Evolutionary conservation across 2,797 vertebrate species (phyloP).

Genomic region (Pangasius macronema): DNA sequence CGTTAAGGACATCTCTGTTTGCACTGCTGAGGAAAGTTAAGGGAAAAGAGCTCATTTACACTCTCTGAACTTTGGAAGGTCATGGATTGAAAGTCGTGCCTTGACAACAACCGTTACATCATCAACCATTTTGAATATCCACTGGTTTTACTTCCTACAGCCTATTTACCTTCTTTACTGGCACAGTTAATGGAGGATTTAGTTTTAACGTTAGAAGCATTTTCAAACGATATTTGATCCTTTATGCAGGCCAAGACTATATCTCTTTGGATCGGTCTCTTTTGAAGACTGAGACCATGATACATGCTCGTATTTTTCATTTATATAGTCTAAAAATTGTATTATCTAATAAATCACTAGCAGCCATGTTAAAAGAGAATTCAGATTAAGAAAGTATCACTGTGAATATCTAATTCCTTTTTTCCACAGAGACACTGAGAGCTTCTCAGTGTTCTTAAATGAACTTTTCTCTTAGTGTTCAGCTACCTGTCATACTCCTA

Average conservation of each 20-base stretch:
- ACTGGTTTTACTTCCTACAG: not conserved
- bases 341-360: conserved; percentile 38
- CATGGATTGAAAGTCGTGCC: not conserved
- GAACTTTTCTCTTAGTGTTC: conserved; percentile 27
- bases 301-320: conserved; percentile 19
- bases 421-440: not conserved
- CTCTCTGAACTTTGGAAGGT: not conserved
- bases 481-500: conserved; percentile 21
- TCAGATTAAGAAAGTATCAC: conserved; percentile 5
- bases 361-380: conserved; percentile 34
- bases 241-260: conserved; percentile 5
- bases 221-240: not conserved
- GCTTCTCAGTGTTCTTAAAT: conserved; percentile 17
- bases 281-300: conserved; percentile 18
- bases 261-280: not conserved
- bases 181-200: not conserved
- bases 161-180: not conserved
- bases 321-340: conserved; percentile 8
- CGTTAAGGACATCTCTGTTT: not conserved
- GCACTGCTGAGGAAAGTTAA: not conserved
- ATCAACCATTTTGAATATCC: not conserved
- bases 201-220: not conserved
- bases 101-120: not conserved
- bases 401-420: conserved; percentile 25
- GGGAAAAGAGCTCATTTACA: not conserved